Conservation (phyloP, 2,888 invertebrate species). For the Cistogaster globosa region DNA sequence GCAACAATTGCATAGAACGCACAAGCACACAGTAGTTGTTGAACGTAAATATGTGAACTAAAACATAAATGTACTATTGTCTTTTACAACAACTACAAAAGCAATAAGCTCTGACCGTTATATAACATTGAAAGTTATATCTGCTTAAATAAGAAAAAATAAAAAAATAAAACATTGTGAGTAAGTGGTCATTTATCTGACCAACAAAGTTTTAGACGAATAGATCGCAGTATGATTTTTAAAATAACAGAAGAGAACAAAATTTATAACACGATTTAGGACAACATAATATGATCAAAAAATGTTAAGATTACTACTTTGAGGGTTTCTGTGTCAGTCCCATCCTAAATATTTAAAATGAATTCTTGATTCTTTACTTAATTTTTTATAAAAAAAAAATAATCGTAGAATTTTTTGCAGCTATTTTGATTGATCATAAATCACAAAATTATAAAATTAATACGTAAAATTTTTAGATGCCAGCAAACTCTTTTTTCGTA, state of each 20-base stretch:
- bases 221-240: slow-evolving; percentile 40
- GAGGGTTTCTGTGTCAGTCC: too few relatives aligned
- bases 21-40: too few relatives aligned
- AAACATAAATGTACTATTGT: slow-evolving; percentile 51
- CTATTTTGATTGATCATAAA: too few relatives aligned
- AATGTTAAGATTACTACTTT: too few relatives aligned
- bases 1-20: slow-evolving; percentile 49
- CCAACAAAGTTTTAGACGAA: slow-evolving; percentile 51
- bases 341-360: too few relatives aligned
- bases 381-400: too few relatives aligned
- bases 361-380: too few relatives aligned
- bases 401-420: too few relatives aligned
- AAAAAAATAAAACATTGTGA: slow-evolving; percentile 22
- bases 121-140: slow-evolving; percentile 20
- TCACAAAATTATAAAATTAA: too few relatives aligned
- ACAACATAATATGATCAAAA: too few relatives aligned
- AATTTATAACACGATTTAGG: background rate
- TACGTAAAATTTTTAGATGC: too few relatives aligned
- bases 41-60: background rate
- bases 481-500: too few relatives aligned
- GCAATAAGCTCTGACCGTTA: slow-evolving; percentile 11
- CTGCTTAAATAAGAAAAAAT: background rate
- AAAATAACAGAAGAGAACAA: slow-evolving; percentile 11
- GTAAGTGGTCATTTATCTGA: slow-evolving; percentile 65
- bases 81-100: slow-evolving; percentile 10